Evolutionary conservation across 2,113 vertebrate genomes (phyloP), one percentile per base, ranked within the genome.

Genomic region (Gulo gulo): DNA sequence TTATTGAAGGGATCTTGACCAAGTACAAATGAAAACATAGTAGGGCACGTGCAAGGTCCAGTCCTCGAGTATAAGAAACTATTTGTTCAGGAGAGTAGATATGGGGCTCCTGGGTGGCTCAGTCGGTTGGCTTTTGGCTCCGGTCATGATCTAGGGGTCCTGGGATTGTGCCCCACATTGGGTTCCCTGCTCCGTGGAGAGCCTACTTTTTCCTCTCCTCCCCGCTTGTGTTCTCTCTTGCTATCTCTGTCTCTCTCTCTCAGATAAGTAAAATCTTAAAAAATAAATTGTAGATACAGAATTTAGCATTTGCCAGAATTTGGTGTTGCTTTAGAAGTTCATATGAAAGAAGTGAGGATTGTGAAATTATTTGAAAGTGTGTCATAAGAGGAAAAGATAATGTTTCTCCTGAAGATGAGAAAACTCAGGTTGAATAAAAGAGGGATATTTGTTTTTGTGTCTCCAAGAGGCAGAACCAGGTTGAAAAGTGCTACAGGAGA

Each of bases 221-320:
- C 63, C 63, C 16, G 63, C 63, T 65, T 34, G 63, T 65, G 29
- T 65, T 34, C 63, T 34, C 13, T 65, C 63, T 65, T 15, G 31
- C 63, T 65, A 7, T 65, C 63, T 65, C 63, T 65, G 13, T 15
- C 63, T 65, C 4, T 65, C 26, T 65, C 31, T 34, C 63, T 34
- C 63, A 65, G 31, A 7, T 65, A 65, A 34, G 31, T 65, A 65
- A 65, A 65, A 34, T 65, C 13, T 34, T 65, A 3, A 65, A 65
- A 34, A 65, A 63, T 42, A 63, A 63, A 63, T 15, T 86, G 42
- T 67, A 78, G 31, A 61, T 31, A 76, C 24, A 76, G 73, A 47
- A 67, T 93, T 95, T 96, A 81, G 65, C n/a, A 52, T 92, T 80
- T 95, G 11, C n/a, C 12, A 82, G 73, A 91, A 87, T 91, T 81